Evolutionary conservation across 2,797 vertebrate genomes (phyloP).

Genomic region (Chaetodon trifasciatus): DNA sequence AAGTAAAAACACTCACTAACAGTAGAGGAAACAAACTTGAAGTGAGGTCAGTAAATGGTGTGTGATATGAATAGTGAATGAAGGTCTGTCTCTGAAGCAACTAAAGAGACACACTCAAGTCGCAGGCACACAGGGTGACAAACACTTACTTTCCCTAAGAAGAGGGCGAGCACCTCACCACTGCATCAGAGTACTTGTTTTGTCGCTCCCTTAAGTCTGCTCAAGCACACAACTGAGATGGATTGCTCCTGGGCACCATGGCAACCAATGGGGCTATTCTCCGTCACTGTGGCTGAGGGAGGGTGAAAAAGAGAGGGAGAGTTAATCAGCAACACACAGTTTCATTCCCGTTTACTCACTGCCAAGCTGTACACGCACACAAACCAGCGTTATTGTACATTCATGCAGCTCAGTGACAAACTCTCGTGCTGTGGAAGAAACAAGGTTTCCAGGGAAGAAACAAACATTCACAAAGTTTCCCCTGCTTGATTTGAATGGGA

Average conservation of each 20-base stretch:
- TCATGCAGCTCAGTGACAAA: conserved; percentile 2
- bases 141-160: conserved; percentile 68
- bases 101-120: conserved; percentile 39
- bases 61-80: conserved; percentile 65
- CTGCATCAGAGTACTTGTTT: conserved; percentile 39
- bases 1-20: conserved; percentile 39
- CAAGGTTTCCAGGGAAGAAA: conserved; percentile 10
- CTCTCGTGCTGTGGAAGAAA: conserved; percentile 5
- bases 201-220: conserved; percentile 54
- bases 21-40: conserved; percentile 41
- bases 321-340: conserved; percentile 69
- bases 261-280: conserved; percentile 73
- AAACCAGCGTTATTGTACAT: conserved; percentile 13
- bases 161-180: conserved; percentile 45
- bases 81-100: conserved; percentile 45
- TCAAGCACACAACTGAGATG: conserved; percentile 65
- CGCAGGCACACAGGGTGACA: conserved; percentile 27
- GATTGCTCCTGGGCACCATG: conserved; percentile 75
- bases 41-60: conserved; percentile 50
- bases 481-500: neutral
- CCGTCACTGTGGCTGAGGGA: conserved; percentile 45
- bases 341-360: conserved; percentile 41
- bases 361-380: conserved; percentile 15
- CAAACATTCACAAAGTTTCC: conserved; percentile 1
- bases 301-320: conserved; percentile 27